These are phyloP conservation scores for Opisthograptis luteolata DNA, from an alignment of 2,888 invertebrate species.

Conservation along the genomic window DNA sequence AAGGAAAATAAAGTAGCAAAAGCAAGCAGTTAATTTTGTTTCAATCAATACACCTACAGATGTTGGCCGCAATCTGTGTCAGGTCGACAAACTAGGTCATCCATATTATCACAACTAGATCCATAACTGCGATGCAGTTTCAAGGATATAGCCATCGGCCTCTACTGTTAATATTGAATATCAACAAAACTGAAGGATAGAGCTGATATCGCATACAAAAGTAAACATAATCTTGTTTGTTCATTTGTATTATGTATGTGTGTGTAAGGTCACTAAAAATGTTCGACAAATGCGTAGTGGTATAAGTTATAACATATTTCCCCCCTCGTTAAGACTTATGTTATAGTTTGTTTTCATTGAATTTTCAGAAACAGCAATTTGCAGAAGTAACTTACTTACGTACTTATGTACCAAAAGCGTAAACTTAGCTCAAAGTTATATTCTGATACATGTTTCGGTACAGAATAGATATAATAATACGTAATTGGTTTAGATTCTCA, in stretches of 20 bases:
- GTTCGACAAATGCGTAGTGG: neutral
- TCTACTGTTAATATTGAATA: neutral
- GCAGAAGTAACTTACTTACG: no score
- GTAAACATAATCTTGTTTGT: neutral
- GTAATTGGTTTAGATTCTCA: no score
- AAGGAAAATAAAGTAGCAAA: no score
- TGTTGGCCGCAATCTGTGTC: constrained; percentile 20
- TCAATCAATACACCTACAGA: constrained; percentile 1
- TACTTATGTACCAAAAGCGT: no score
- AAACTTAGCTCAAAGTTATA: no score
- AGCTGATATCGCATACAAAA: neutral
- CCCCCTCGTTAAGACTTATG: no score
- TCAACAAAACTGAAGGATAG: neutral
- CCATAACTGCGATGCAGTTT: constrained; percentile 12
- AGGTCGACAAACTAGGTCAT: constrained; percentile 31
- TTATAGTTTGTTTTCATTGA: no score
- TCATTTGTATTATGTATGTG: neutral
- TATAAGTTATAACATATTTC: no score
- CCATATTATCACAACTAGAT: constrained; percentile 5
- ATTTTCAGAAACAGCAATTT: no score
- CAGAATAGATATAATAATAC: no score
- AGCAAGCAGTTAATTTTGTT: no score
- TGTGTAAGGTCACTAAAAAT: neutral
- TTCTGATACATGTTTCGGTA: no score
- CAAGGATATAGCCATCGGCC: constrained; percentile 15